Evolutionary conservation across 2,888 invertebrate genomes (phyloP).

Genomic region (Athalia circularis): DNA sequence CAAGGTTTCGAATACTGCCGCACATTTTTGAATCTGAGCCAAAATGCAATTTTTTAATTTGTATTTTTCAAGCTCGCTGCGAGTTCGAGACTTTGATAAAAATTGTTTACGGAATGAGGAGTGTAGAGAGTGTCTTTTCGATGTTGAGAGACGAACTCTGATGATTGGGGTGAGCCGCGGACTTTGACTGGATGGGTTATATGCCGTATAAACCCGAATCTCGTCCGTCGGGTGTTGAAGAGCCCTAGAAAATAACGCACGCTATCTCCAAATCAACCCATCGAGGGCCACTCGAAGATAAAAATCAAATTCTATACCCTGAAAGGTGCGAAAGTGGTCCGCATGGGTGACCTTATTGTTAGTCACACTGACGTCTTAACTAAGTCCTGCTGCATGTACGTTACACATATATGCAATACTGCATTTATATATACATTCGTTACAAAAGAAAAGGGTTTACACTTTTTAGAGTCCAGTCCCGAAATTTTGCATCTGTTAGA

Average conservation of each 20-base stretch:
- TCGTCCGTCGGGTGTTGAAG: constrained; percentile 59
- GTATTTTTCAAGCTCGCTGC: not conserved
- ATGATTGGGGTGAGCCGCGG: constrained; percentile 34
- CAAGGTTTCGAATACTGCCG: no score
- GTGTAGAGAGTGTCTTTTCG: constrained; percentile 23
- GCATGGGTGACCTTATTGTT: constrained; percentile 73
- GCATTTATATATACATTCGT: not conserved
- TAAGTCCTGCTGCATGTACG: constrained; percentile 60
- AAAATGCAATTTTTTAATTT: not conserved
- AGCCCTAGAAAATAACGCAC: constrained; percentile 64
- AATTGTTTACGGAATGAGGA: not conserved
- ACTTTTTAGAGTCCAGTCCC: constrained; percentile 31
- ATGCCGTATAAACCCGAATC: not conserved
- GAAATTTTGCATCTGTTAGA: constrained; percentile 39
- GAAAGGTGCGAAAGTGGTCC: constrained; percentile 72
- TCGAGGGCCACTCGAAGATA: constrained; percentile 73
- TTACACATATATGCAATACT: constrained; percentile 13
- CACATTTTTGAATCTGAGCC: no score
- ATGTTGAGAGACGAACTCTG: constrained; percentile 3
- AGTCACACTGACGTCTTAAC: constrained; percentile 70
- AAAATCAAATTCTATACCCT: constrained; percentile 68
- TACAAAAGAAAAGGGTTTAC: constrained; percentile 42
- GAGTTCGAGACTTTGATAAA: not conserved
- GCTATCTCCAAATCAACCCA: constrained; percentile 72
- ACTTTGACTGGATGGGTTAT: constrained; percentile 14